A percentile compares a stretch with the other conserved stretches of the same genome.
Evolutionary conservation across 2,888 invertebrate genomes (phyloP).

Genomic region (Myopa tessellatipennis): DNA sequence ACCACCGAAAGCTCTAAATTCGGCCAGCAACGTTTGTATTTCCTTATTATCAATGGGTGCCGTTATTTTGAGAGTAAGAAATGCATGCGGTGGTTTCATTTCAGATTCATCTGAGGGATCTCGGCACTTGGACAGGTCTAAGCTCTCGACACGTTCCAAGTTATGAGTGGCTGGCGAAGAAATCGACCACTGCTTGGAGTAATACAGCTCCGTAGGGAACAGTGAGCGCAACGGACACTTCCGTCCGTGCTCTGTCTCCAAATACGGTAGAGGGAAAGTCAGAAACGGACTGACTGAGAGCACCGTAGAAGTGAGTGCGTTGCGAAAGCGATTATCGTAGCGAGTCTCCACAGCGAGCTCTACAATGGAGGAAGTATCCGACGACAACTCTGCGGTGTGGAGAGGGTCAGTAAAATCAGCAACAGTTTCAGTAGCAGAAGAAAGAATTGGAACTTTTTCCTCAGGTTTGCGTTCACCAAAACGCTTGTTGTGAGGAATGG

Average conservation of each 20-base stretch:
- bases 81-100: slow-evolving; percentile 77
- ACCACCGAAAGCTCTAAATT: slow-evolving; percentile 89
- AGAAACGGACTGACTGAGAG: slow-evolving; percentile 90
- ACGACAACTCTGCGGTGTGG: slow-evolving; percentile 71
- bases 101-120: slow-evolving; percentile 49
- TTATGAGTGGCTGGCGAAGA: slow-evolving; percentile 39
- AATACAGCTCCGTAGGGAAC: slow-evolving; percentile 80
- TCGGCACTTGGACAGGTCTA: slow-evolving; percentile 47
- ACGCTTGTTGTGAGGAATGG: slow-evolving; percentile 30
- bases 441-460: slow-evolving; percentile 75
- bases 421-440: slow-evolving; percentile 63
- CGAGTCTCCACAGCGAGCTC: slow-evolving; percentile 71
- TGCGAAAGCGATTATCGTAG: slow-evolving; percentile 77
- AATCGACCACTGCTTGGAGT: slow-evolving; percentile 73
- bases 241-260: slow-evolving; percentile 86
- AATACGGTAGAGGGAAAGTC: slow-evolving; percentile 84
- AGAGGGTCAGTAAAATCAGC: slow-evolving; percentile 88
- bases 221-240: slow-evolving; percentile 79
- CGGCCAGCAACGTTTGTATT: slow-evolving; percentile 80
- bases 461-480: slow-evolving; percentile 61
- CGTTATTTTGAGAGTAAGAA: slow-evolving; percentile 78
- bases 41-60: slow-evolving; percentile 74
- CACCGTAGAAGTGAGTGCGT: slow-evolving; percentile 79
- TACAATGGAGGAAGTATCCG: slow-evolving; percentile 58
- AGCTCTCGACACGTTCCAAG: slow-evolving; percentile 56